Base-by-base conservation (phyloP, 2,888 invertebrate species). In the Cephus nigrinus region DNA sequence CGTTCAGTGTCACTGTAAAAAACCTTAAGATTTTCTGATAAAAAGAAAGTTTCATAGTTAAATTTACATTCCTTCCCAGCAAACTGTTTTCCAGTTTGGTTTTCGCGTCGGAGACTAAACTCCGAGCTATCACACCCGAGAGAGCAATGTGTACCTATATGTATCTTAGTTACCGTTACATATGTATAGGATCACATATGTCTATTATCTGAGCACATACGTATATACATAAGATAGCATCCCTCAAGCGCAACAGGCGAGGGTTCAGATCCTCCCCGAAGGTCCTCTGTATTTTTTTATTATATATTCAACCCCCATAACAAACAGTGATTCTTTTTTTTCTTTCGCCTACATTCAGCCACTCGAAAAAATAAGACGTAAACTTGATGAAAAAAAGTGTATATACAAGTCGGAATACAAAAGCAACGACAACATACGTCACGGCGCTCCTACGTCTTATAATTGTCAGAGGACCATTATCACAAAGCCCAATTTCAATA, bases 131-230 rank as follows among this genome's bases (percentile, higher is more conserved):
- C 74, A 74, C 74, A 68, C 77, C 36, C 76, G 36, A 23, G 81
- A 68, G 81, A 75, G 68, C 80, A 33, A 78, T 82, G 68, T 74
- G 75, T 78, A 74, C 32, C 73, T 76, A 69, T 69, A 74, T 76
- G 2, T 55, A 23, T 55, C 55, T 55, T 15, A 55, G 55, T 9
- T 55, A 15, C 55, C 0, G 23, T 55, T 55, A 55, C 9, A 23
- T 55, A 23, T 23, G 23, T 55, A 23, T 23, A 36, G 36, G 15
- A 36, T 36, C 36, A 36, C 36, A 55, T 55, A 23, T 55, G 15
- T 55, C 9, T 9, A 55, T 23, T 55, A 23, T 23, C 1, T 23
- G 9, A 55, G 23, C 23, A 55, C 23, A 55, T 55, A 55, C 9
- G 23, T 55, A 55, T 23, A 55, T 5, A 55, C 9, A 55, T 5